phyloP scores from a whole-genome alignment of 2,888 invertebrate species.

The Calliopum simillimum region DNA sequence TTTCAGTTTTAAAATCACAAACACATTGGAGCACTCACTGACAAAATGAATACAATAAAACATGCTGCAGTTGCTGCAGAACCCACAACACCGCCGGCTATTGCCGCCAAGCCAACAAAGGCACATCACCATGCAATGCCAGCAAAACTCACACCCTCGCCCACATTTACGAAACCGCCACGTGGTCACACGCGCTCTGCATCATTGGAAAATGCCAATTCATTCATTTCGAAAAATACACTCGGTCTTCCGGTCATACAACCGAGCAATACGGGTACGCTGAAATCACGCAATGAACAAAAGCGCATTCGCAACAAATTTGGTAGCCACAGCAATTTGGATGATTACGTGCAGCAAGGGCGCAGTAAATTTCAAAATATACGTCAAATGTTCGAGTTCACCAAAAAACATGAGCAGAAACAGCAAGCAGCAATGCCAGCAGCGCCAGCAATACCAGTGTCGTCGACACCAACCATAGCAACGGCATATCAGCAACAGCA shows the following conservation, averaged over 20 bases:
- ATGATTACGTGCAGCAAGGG: constrained; percentile 59
- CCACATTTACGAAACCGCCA: constrained; percentile 42
- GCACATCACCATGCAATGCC: constrained; percentile 52
- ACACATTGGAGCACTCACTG: too few species aligned
- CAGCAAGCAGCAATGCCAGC: constrained; percentile 27
- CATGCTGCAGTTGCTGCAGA: constrained; percentile 5
- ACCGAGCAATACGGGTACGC: constrained; percentile 57
- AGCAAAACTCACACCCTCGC: constrained; percentile 47
- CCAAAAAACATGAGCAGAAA: constrained; percentile 38
- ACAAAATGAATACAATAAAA: constrained; percentile 22
- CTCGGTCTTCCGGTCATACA: constrained; percentile 56
- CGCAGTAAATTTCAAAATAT: constrained; percentile 65
- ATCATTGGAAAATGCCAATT: constrained; percentile 61
- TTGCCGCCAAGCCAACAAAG: constrained; percentile 1
- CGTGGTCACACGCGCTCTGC: constrained; percentile 66
- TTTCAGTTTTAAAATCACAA: too few species aligned
- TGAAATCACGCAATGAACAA: constrained; percentile 66
- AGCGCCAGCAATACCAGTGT: neutral
- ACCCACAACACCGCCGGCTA: neutral
- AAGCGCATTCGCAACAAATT: constrained; percentile 64
- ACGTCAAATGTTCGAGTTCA: constrained; percentile 66
- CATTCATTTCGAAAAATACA: constrained; percentile 57
- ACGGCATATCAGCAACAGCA: neutral
- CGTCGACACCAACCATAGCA: constrained; percentile 4
- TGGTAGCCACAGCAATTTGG: constrained; percentile 64